Conservation (phyloP, 2,888 invertebrate genomes). For the Ichneumoninae sp. region DNA sequence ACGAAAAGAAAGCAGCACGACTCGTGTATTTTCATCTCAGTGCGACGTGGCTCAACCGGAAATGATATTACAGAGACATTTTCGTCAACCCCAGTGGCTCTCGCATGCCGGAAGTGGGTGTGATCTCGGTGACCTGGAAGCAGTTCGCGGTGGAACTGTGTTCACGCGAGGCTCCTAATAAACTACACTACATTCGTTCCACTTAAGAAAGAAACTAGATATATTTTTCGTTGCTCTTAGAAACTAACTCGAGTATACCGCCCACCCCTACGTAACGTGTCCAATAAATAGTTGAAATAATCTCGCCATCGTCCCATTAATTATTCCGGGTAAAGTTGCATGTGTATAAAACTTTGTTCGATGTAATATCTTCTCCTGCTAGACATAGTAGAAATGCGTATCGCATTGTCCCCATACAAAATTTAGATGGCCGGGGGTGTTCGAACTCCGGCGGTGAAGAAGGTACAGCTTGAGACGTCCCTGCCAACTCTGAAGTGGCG, state of each 20-base stretch:
- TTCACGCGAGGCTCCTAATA: constrained; percentile 49
- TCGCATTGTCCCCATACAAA: constrained; percentile 6
- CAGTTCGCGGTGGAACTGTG: not conserved
- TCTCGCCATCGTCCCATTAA: constrained; percentile 3
- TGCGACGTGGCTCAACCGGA: constrained; percentile 67
- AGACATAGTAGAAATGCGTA: constrained; percentile 6
- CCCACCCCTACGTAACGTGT: not conserved
- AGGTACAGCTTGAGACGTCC: constrained; percentile 57
- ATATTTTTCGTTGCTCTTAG: constrained; percentile 33
- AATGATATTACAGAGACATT: constrained; percentile 71
- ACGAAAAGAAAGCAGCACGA: constrained; percentile 26
- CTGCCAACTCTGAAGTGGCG: constrained; percentile 43
- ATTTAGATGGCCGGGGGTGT: constrained; percentile 21
- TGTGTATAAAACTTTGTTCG: constrained; percentile 37
- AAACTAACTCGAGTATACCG: constrained; percentile 34
- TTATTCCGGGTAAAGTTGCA: constrained; percentile 42
- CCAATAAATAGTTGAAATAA: constrained; percentile 45
- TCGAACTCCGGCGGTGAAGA: constrained; percentile 11
- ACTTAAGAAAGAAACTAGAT: constrained; percentile 51
- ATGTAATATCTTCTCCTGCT: constrained; percentile 6
- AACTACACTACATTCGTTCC: constrained; percentile 57
- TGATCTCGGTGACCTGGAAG: constrained; percentile 50
- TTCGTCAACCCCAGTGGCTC: constrained; percentile 52
- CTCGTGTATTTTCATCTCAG: constrained; percentile 72
- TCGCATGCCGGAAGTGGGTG: constrained; percentile 55